phyloP scores from a whole-genome alignment of 2,888 invertebrate species.

The Eupithecia pulchellata region DNA sequence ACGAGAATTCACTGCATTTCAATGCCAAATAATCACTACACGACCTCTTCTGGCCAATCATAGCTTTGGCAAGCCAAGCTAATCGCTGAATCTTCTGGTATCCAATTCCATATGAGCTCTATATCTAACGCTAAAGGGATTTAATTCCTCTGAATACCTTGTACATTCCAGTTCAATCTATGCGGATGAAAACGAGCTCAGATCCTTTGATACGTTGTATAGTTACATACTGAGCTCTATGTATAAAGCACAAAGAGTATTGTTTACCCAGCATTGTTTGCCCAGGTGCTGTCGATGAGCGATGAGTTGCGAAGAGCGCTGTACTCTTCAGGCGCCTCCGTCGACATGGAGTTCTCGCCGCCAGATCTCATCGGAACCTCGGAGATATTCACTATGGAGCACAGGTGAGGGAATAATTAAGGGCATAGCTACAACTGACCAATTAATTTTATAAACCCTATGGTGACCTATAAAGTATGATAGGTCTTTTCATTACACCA shows the following conservation, averaged over 20 bases:
- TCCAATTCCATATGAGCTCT: not conserved
- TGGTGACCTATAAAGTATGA: not conserved
- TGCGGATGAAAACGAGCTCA: not conserved
- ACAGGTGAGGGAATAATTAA: slow-evolving; percentile 84
- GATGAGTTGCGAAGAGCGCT: slow-evolving; percentile 95
- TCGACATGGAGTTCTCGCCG: slow-evolving; percentile 94
- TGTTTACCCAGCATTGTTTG: slow-evolving; percentile 31
- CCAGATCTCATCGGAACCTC: slow-evolving; percentile 96
- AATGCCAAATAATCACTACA: slow-evolving; percentile 3
- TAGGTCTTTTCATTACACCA: not conserved
- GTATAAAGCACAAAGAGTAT: not conserved
- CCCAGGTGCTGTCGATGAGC: slow-evolving; percentile 96
- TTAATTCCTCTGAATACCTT: not conserved
- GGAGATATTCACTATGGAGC: slow-evolving; percentile 95
- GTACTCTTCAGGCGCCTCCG: slow-evolving; percentile 90
- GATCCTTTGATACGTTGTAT: not conserved
- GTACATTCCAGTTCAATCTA: not conserved
- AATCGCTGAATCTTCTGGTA: not conserved
- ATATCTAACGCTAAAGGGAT: not conserved
- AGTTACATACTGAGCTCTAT: not conserved
- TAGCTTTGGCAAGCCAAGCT: not conserved
- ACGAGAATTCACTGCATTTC: not conserved
- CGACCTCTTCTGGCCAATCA: not conserved
- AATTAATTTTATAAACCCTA: not conserved
- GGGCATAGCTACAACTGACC: not conserved